Conservation (phyloP, 2,888 invertebrate genomes). For the Drosophila ezoana region DNA sequence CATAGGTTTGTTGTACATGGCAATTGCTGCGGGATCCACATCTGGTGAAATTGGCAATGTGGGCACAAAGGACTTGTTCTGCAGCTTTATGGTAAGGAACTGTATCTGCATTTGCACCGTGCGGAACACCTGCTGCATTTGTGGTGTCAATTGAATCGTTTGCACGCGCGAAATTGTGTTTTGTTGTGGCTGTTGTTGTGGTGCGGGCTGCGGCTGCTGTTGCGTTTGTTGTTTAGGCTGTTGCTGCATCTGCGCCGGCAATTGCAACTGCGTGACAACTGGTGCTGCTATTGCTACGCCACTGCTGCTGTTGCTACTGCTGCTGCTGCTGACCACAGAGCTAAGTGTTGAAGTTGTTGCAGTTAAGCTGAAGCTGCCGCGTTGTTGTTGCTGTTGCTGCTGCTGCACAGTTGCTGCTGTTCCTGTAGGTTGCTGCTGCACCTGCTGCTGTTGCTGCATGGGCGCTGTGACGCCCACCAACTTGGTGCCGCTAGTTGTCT, state of each 20-base stretch:
- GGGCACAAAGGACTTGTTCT: conserved; percentile 83
- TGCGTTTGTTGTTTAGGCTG: conserved; percentile 45
- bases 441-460: conserved; percentile 82
- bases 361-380: conserved; percentile 50
- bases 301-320: conserved; percentile 74
- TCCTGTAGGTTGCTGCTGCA: conserved; percentile 34
- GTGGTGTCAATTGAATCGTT: conserved; percentile 90
- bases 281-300: conserved; percentile 39
- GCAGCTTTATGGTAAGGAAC: conserved; percentile 87
- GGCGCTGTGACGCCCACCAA: conserved; percentile 84
- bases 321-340: conserved; percentile 51
- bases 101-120: conserved; percentile 90
- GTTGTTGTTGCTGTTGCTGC: conserved; percentile 57
- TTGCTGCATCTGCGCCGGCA: conserved; percentile 39
- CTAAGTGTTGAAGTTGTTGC: conserved; percentile 50
- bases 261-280: conserved; percentile 50
- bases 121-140: conserved; percentile 89
- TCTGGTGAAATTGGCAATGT: conserved; percentile 83
- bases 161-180: conserved; percentile 87
- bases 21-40: conserved; percentile 82
- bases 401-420: conserved; percentile 54
- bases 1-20: conserved; percentile 84
- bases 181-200: conserved; percentile 71
- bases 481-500: conserved; percentile 83
- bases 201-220: conserved; percentile 53